Base-by-base conservation (phyloP, 2,797 vertebrate species). In the Lacerta bilineata region DNA sequence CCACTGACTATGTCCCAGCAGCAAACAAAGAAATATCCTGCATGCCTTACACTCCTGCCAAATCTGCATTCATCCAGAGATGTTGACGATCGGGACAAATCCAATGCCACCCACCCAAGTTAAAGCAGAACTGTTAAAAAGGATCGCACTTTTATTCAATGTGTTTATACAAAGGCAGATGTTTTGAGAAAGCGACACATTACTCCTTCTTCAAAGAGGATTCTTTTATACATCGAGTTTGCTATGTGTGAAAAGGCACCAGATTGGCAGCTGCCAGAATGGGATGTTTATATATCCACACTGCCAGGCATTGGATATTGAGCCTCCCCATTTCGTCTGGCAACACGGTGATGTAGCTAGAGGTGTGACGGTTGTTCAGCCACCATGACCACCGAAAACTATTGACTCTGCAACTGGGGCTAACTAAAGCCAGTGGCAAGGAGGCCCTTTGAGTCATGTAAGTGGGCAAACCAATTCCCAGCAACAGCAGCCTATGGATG, bases 151-250 rank as follows among this genome's bases (percentile, higher is more conserved):
- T n/a, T 77, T 81, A 86, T 66, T 41, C 77, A 88, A 86, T 69
- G 80, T 41, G 81, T 90, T 85, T 69, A 84, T 0, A 88, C 69
- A 66, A 82, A 71, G 80, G 88, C 66, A 91, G 85, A 84, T 91
- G 83, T 90, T 95, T 82, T 87, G 91, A 29, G 66, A 87, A 92
- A 87, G 71, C 41, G 84, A 55, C 39, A 29, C 18, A n/a, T 23
- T 33, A 15, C 66, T 59, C 72, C 83, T 91, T 88, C 80, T 33
- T 29, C 90, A 85, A 0, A 69, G 77, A 84, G 68, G 15, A 88
- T 11, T 88, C 93, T 93, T 91, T 68, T 41, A 43, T 43, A 15
- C 39, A 29, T 41, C 46, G n/a, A 27, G 46, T 75, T 41, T 84
- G 59, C 15, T 29, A 10, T 50, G 27, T 68, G 43, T 39, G 46